A percentile compares a stretch with the other conserved stretches of the same genome.
These are phyloP conservation scores for Ascaphus truei DNA, from an alignment of 2,113 vertebrate species.

Conservation along the genomic window DNA sequence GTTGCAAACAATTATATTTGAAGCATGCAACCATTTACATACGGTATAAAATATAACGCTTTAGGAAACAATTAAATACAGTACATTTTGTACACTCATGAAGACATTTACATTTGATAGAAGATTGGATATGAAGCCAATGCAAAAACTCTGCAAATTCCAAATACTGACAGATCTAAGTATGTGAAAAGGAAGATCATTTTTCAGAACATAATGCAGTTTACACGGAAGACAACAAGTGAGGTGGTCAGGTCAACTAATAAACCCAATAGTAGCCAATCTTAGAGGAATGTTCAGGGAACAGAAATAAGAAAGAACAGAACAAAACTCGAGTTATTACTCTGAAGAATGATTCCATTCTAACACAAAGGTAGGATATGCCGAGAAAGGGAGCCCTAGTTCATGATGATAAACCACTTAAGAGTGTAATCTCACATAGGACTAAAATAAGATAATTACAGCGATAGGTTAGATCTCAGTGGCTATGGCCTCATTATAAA, in stretches of 20 bases:
- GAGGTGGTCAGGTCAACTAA: neutral
- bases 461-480: neutral
- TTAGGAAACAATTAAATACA: too few species aligned
- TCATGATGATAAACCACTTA: neutral
- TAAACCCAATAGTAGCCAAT: neutral
- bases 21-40: too few species aligned
- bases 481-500: neutral
- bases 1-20: too few species aligned
- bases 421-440: neutral
- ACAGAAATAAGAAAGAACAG: neutral
- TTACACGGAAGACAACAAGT: neutral
- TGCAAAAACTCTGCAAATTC: neutral
- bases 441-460: neutral
- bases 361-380: neutral
- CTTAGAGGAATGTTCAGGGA: neutral
- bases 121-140: neutral
- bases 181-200: neutral
- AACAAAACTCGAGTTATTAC: neutral
- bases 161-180: neutral
- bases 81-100: too few species aligned
- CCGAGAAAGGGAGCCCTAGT: neutral
- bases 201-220: too few species aligned
- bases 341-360: neutral
- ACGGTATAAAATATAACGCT: too few species aligned
- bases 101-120: too few species aligned